Evolutionary conservation across 2,888 invertebrate genomes (phyloP).

Genomic region (Elysia crispata): DNA sequence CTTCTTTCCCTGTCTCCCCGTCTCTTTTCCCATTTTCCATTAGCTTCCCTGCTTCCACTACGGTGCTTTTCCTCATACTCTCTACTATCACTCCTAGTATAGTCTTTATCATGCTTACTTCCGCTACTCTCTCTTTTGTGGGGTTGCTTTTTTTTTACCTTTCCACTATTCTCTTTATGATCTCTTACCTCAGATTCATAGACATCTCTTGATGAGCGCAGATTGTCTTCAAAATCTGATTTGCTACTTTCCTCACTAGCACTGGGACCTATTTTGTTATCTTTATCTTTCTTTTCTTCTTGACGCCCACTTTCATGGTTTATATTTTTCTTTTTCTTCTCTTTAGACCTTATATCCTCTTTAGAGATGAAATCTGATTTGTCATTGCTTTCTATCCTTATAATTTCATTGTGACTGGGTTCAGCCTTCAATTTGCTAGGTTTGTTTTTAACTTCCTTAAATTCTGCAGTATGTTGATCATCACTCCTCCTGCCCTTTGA

Average conservation of each 20-base stretch:
- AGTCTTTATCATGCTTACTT: not conserved
- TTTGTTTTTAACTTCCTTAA: no score
- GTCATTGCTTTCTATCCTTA: not conserved
- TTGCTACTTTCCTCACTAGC: not conserved
- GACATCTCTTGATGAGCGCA: not conserved
- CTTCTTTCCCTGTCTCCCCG: slow-evolving; percentile 25
- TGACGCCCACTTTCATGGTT: not conserved
- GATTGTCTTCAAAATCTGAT: not conserved
- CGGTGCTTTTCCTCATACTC: slow-evolving; percentile 20
- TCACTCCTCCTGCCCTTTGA: no score
- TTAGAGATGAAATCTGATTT: not conserved
- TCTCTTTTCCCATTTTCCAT: slow-evolving; percentile 34
- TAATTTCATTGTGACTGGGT: no score
- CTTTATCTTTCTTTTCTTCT: not conserved
- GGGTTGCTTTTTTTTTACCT: slow-evolving; percentile 5
- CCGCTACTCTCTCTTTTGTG: not conserved
- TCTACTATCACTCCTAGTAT: not conserved
- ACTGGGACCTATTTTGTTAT: not conserved
- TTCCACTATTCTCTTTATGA: not conserved
- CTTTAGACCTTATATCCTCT: not conserved
- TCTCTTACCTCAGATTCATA: not conserved
- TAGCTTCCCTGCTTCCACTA: slow-evolving; percentile 35
- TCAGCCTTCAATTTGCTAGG: no score
- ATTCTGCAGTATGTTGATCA: no score
- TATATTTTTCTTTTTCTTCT: slow-evolving; percentile 9